A percentile compares a stretch with the other conserved stretches of the same genome.
Evolutionary conservation across 2,888 invertebrate genomes (phyloP).

Genomic region (Caenorhabditis macrosperma): DNA sequence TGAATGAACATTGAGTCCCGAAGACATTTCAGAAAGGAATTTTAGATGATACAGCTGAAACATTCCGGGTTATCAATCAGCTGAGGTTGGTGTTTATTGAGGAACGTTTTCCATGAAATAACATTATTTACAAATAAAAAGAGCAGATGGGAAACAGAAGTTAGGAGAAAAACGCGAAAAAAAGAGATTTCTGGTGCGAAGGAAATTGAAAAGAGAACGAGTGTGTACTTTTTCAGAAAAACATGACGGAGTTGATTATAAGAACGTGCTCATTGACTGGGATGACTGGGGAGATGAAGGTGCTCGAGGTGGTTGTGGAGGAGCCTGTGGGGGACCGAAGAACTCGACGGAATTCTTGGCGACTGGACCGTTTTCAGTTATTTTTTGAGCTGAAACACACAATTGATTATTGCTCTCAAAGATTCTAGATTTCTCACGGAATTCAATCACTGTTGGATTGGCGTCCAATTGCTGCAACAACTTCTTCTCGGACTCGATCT

Average conservation of each 20-base stretch:
- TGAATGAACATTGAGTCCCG: neutral
- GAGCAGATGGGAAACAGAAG: neutral
- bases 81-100: neutral
- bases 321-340: slow-evolving; percentile 51
- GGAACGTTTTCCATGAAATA: neutral
- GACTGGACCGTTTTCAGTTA: neutral
- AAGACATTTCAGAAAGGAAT: neutral
- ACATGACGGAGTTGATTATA: neutral
- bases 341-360: slow-evolving; percentile 49
- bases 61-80: too few species aligned
- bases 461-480: slow-evolving; percentile 36
- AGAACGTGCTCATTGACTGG: slow-evolving; percentile 15
- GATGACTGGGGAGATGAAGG: neutral
- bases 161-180: neutral
- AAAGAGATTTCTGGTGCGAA: neutral
- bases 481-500: slow-evolving; percentile 35
- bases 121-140: slow-evolving; percentile 41
- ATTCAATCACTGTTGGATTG: slow-evolving; percentile 45
- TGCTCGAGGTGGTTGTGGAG: slow-evolving; percentile 9
- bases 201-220: neutral
- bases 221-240: neutral
- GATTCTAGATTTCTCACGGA: slow-evolving; percentile 25
- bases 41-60: too few species aligned
- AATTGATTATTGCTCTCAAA: neutral
- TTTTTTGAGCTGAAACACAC: slow-evolving; percentile 41